Evolutionary conservation across 2,888 invertebrate genomes (phyloP), one percentile per base, ranked within the genome.

Genomic region (Spilarctia lutea): DNA sequence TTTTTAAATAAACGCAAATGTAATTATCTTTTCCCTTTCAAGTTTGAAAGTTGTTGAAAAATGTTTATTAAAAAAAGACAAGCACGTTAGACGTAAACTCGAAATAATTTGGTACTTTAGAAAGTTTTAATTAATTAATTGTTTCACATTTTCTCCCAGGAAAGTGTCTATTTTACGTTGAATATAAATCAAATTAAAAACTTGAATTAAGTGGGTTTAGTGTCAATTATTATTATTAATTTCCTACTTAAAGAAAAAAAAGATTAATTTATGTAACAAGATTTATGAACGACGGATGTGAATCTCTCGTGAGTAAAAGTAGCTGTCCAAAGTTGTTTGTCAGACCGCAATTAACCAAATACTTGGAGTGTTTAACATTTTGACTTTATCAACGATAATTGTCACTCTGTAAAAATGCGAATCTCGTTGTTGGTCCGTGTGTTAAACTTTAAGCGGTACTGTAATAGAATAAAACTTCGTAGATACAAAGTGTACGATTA

Each of bases 101-200:
- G 68, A 63, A 65, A 45, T 24, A 71, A 74, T 69, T 63, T 27
- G 45, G 75, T 45, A 71, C 45, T 66, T 75, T 75, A 72, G 75
- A 75, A 75, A 75, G 72, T 75, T 71, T 72, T 65, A 42, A 75
- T 70, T 65, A 30, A 75, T 68, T 68, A 68, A 68, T 68, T 63
- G 45, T 56, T 45, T 68, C 52, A 63, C 39, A 45, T 65, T 65
- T 69, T 20, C 69, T 65, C 65, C 42, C 42, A 48, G 42, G 66
- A 65, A 65, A 72, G 27, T 66, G 3, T 52, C 16, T 35, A 70
- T 42, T 66, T 35, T 48, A 48, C 13, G 24, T 48, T 27, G 30
- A 27, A 27, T 63, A 39, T 63, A 73, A 69, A 65, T 73, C 30
- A 73, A 52, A 68, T 24, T 48, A 10, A 48, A 68, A 68, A 45